Base-by-base conservation (phyloP, 2,888 invertebrate species). In the Eilema sororculum region DNA sequence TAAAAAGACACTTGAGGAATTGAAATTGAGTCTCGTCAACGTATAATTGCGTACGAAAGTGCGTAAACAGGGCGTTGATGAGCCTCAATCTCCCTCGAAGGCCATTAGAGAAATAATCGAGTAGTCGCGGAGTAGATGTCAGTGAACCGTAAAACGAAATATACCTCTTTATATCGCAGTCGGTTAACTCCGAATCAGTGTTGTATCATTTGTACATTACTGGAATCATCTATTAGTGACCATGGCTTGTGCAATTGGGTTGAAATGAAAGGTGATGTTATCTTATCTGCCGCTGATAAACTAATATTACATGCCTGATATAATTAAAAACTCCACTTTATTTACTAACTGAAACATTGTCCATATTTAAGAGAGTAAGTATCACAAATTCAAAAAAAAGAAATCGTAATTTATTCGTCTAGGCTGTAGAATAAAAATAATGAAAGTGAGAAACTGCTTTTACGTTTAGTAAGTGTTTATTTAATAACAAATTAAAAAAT, bases 371-470 rank as follows among this genome's bases (percentile, higher is more conserved):
- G 28, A 28, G 60, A 9, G 28, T 60, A 28, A 28, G 60, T 33
- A 33, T 33, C 30, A 0, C 4, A 30, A 60, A 16, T 24, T 20
- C 6, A 60, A 60, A 60, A 28, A 37, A 20, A n/a, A 60, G 60
- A 60, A 60, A 60, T 60, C 30, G 8, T 16, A 60, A 58, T 25
- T 60, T 30, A 68, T 65, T 28, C 52, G 46, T 65, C 52, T 57
- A 41, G 68, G 71, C 65, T 71, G 68, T 30, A 6, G n/a, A 60
- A n/a, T n/a, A 58, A 24, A 24, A 13, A 62, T 24, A 56, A 41
- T 24, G 56, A 46, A 71, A 60, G 60, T 30, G 13, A n/a, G n/a
- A 33, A 60, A 10, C 12, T n/a, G 3, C 60, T 30, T n/a, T 33
- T 60, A 33, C 20, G 8, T 60, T 33, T 30, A 60, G 28, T 60